Base-by-base conservation (phyloP, 2,797 vertebrate species). In the Mus caroli region DNA sequence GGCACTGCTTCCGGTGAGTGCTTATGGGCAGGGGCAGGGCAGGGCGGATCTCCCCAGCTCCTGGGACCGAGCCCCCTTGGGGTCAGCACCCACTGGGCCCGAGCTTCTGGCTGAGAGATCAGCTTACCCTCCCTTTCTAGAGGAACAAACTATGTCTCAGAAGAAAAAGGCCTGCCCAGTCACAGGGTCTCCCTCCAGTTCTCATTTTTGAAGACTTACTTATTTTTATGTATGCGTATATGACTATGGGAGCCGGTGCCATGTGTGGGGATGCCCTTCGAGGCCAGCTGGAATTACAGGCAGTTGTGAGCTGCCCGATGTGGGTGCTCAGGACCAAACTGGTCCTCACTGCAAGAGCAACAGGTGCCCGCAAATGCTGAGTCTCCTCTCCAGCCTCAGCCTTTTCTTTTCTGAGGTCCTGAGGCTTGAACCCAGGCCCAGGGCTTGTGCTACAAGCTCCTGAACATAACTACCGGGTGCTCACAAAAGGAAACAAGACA, bases 1-100 rank as follows among this genome's bases (percentile, higher is more conserved):
- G 99, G 77, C 99, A 99, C 98, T 99, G 99, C 97, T 99, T 99
- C 99, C 99, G 99, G 99, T 99, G 98, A 22, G 97, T 0, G 88
- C 28, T 24, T 24, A 19, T 9, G 67, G 67, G 34, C 67, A 28
- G 60, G 60, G 60, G 14, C 10, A 20, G 50, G 62, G 46, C 84
- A 40, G 67, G 67, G n/a, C 40, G 1, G 28, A n/a, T 20, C 58
- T 37, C 37, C 22, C 50, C 12, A 0, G 0, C 10, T 24, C 17
- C 40, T 17, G 24, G 91, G 77, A 31, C 17, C 62, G 50, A 15
- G n/a, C n/a, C 17, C 37, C n/a, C 80, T 20, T n/a, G 50, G 24
- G 54, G 10, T 73, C 56, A 0, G 67, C 50, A 10, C 37, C 77
- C 17, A 10, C 14, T 0, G 8, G 0, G 28, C 50, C 56, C n/a